Conservation (phyloP, 2,888 invertebrate species). For the Epinotia ramella region DNA sequence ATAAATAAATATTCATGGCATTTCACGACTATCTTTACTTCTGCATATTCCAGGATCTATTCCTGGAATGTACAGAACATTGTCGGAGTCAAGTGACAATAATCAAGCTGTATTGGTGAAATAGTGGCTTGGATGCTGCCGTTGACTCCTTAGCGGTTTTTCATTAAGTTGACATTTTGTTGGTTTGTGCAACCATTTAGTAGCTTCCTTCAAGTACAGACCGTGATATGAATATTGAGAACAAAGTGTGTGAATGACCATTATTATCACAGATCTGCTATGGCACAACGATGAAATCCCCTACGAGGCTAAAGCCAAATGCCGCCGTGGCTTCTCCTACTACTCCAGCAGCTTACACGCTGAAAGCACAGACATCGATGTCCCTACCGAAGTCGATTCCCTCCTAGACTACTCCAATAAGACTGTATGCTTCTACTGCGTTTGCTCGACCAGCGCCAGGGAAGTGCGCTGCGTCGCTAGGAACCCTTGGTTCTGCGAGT, state of each 20-base stretch:
- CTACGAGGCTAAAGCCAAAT: conserved; percentile 63
- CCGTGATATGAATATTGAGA: too few relatives aligned
- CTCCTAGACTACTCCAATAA: conserved; percentile 62
- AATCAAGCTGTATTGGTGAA: background rate
- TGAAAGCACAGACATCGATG: conserved; percentile 65
- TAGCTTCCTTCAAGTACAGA: background rate
- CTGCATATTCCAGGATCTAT: background rate
- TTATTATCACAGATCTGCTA: conserved; percentile 65
- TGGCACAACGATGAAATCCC: conserved; percentile 80
- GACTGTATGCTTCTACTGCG: conserved; percentile 66
- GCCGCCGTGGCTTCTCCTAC: conserved; percentile 67
- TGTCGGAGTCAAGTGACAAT: background rate
- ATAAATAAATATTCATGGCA: background rate
- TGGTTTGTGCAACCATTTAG: background rate
- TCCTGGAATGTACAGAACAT: background rate
- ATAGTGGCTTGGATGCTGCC: background rate
- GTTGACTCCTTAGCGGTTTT: background rate
- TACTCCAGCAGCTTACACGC: conserved; percentile 69
- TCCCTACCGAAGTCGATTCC: conserved; percentile 57
- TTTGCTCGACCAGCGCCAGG: conserved; percentile 62
- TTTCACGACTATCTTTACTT: background rate
- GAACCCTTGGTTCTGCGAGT: conserved; percentile 67
- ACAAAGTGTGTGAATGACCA: background rate
- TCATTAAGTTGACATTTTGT: background rate
- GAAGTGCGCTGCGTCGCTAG: conserved; percentile 62